Evolutionary conservation across 2,888 invertebrate genomes (phyloP), one percentile per base, ranked within the genome.

Genomic region (Harpagoxenus sublaevis): DNA sequence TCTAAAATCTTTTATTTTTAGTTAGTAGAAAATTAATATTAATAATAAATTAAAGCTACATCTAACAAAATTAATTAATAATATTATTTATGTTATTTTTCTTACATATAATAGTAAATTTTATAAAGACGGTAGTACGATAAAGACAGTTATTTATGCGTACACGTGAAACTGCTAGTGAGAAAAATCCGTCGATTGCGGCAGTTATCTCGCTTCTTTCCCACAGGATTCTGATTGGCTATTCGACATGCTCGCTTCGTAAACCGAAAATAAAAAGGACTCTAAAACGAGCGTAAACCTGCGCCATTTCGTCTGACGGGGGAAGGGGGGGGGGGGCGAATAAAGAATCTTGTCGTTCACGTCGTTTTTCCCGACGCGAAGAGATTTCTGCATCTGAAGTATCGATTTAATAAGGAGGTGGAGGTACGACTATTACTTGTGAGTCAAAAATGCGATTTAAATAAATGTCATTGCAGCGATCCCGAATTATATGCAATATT

Each of bases 181-280:
- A 78, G n/a, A 23, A 57, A 83, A 51, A 68, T 62, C 31, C 51
- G 31, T 75, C 68, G 70, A 83, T 84, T 53, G 75, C 18, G 51
- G 6, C n/a, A 15, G 60, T 71, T 62, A 28, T 62, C 23, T 65
- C 48, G 51, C 42, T 66, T 45, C 9, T 31, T 55, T 73, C 73
- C 60, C 65, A 31, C 12, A 70, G 60, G 66, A 81, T 15, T 66
- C 31, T 77, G 85, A 88, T 85, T 77, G 87, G 68, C 63, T 70
- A 78, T 85, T 88, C 84, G 60, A 60, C 65, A 65, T 28, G 60
- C 62, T 57, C 73, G 42, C 70, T 65, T 60, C 84, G 63, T 86
- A 87, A 88, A 87, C 39, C 57, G 78, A 48, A 65, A 66, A 78
- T 85, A 84, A 88, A 84, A 82, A 78, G 82, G 53, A 53, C 18